A percentile compares a stretch with the other conserved stretches of the same genome.
Evolutionary conservation across 1,140 invertebrate genomes (phyloP).

Genomic region (Ctenoplectra terminalis): DNA sequence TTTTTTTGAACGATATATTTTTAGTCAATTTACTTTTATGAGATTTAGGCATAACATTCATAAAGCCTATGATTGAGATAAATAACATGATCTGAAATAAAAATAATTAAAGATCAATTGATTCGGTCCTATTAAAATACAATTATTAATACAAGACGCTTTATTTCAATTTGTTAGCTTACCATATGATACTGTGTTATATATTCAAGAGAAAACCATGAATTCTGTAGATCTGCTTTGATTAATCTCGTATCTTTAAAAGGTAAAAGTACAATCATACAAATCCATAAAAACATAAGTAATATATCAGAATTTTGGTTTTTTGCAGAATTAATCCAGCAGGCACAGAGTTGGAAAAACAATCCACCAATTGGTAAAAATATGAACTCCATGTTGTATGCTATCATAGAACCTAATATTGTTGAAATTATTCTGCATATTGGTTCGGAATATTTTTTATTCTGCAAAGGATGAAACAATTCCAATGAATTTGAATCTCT

Average conservation of each 20-base stretch:
- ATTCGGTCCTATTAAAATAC: background rate
- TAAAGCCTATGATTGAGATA: conserved; percentile 70
- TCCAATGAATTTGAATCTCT: no score
- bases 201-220: conserved; percentile 64
- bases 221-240: conserved; percentile 57
- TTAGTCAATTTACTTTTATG: conserved; percentile 47
- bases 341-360: conserved; percentile 72
- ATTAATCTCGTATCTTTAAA: conserved; percentile 67
- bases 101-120: conserved; percentile 29
- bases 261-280: conserved; percentile 63
- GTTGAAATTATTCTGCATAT: conserved; percentile 72
- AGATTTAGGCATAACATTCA: conserved; percentile 70
- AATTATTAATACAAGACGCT: conserved; percentile 14
- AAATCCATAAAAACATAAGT: conserved; percentile 75
- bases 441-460: conserved; percentile 66
- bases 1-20: conserved; percentile 66
- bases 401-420: conserved; percentile 63
- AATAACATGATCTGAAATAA: conserved; percentile 67
- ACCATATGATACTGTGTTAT: conserved; percentile 74
- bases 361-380: conserved; percentile 72
- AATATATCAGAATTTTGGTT: conserved; percentile 69
- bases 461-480: conserved; percentile 65
- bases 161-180: conserved; percentile 49
- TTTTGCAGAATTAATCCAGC: conserved; percentile 51
- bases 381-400: conserved; percentile 68